These are phyloP conservation scores for Centropus bengalensis DNA, from an alignment of 2,113 vertebrate genomes.

Conservation along the genomic window DNA sequence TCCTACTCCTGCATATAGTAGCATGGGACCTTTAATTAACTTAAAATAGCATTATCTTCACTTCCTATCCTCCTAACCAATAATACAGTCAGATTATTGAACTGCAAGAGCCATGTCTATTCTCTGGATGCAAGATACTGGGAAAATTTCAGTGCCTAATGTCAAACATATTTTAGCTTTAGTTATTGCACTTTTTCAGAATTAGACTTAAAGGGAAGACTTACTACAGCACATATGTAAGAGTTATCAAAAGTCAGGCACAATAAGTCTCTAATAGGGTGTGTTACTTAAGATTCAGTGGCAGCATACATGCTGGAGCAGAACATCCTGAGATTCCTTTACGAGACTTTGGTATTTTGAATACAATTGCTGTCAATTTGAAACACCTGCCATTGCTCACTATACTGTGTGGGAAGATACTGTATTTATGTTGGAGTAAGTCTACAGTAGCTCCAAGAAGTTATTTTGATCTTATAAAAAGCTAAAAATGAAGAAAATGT, in stretches of 20 bases:
- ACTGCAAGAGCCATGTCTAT: neutral
- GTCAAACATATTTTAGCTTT: neutral
- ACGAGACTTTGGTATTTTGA: neutral
- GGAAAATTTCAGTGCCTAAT: neutral
- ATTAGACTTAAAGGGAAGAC: neutral
- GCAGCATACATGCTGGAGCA: neutral
- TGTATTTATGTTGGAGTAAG: neutral
- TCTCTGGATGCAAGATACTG: neutral
- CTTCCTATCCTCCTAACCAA: slow-evolving; percentile 11
- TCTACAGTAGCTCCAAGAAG: neutral
- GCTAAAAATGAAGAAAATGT: neutral
- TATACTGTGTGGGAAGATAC: neutral
- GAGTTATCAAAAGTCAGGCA: neutral
- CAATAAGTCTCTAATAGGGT: fast-evolving
- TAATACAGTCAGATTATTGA: slow-evolving; percentile 33
- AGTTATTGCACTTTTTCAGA: neutral
- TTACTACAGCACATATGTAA: neutral
- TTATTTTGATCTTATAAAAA: neutral
- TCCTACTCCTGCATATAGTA: slow-evolving; percentile 12
- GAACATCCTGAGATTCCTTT: neutral
- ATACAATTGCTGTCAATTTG: neutral
- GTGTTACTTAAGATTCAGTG: neutral
- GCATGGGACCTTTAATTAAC: slow-evolving; percentile 46
- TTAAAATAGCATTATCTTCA: slow-evolving; percentile 25
- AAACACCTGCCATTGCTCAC: fast-evolving